A percentile compares a stretch with the other conserved stretches of the same genome.
phyloP scores from a whole-genome alignment of 2,888 invertebrate genomes.

The Trachelus iudaicus region DNA sequence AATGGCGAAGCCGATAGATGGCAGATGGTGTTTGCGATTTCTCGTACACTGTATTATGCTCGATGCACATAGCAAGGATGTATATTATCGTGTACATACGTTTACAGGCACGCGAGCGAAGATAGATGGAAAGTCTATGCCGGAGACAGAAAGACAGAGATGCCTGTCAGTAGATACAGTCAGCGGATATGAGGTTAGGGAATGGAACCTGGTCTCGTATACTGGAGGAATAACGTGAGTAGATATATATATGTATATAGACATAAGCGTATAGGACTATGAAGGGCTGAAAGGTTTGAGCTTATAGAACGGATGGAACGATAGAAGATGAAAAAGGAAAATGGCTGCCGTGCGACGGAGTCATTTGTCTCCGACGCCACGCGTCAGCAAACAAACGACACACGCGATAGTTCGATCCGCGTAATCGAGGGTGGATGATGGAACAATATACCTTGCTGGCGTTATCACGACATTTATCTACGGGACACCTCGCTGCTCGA shows the following conservation, averaged over 20 bases:
- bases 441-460: slow-evolving; percentile 45
- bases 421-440: slow-evolving; percentile 51
- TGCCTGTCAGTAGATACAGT: background rate
- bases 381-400: slow-evolving; percentile 38
- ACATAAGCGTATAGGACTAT: background rate
- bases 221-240: background rate
- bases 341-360: slow-evolving; percentile 32
- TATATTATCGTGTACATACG: background rate
- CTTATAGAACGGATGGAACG: background rate
- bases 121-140: background rate
- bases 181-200: background rate
- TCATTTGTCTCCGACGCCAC: slow-evolving; percentile 38
- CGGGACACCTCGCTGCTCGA: slow-evolving; percentile 31
- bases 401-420: slow-evolving; percentile 53
- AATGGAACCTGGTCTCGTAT: background rate
- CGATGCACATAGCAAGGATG: background rate
- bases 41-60: background rate
- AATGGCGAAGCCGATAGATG: background rate
- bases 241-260: background rate
- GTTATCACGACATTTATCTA: slow-evolving; percentile 48
- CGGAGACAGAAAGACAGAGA: background rate
- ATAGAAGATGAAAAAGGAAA: slow-evolving; percentile 22
- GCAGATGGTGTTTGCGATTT: background rate
- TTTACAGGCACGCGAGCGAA: background rate
- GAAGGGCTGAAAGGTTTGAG: background rate